phyloP scores from a whole-genome alignment of 2,113 vertebrate genomes.

The Puffinus mauretanicus region DNA sequence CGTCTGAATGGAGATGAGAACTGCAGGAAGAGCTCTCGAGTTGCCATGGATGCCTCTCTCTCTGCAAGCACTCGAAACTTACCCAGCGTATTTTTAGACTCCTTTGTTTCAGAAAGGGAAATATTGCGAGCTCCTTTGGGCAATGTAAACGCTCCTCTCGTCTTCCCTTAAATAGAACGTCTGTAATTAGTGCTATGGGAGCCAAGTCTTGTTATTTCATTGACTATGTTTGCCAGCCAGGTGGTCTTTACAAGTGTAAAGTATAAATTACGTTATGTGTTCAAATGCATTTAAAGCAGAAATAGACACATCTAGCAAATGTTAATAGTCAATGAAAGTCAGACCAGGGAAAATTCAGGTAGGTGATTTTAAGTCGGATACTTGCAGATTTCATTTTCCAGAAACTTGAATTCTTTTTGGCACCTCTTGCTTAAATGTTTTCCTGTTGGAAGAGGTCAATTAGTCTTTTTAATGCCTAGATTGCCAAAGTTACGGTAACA shows the following conservation, averaged over 20 bases:
- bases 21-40: slow-evolving; percentile 28
- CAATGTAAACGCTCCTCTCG: slow-evolving; percentile 85
- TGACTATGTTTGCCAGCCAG: slow-evolving; percentile 45
- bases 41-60: slow-evolving; percentile 75
- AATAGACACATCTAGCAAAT: not conserved
- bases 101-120: slow-evolving; percentile 85
- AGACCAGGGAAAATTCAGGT: slow-evolving; percentile 10
- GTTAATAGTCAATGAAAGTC: slow-evolving; percentile 72
- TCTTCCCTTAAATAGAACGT: slow-evolving; percentile 87
- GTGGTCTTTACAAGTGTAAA: not conserved
- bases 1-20: not conserved
- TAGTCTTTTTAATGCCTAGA: slow-evolving; percentile 55
- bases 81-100: slow-evolving; percentile 85
- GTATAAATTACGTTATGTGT: not conserved
- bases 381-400: slow-evolving; percentile 91
- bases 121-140: slow-evolving; percentile 89
- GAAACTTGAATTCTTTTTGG: slow-evolving; percentile 84
- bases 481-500: not conserved
- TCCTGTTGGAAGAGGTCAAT: slow-evolving; percentile 85
- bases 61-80: slow-evolving; percentile 78
- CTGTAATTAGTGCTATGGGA: slow-evolving; percentile 70
- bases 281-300: not conserved
- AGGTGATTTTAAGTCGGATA: slow-evolving; percentile 77
- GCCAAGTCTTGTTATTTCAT: slow-evolving; percentile 58
- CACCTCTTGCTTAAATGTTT: slow-evolving; percentile 92